phyloP scores from a whole-genome alignment of 2,888 invertebrate genomes.

The Mimas tiliae region DNA sequence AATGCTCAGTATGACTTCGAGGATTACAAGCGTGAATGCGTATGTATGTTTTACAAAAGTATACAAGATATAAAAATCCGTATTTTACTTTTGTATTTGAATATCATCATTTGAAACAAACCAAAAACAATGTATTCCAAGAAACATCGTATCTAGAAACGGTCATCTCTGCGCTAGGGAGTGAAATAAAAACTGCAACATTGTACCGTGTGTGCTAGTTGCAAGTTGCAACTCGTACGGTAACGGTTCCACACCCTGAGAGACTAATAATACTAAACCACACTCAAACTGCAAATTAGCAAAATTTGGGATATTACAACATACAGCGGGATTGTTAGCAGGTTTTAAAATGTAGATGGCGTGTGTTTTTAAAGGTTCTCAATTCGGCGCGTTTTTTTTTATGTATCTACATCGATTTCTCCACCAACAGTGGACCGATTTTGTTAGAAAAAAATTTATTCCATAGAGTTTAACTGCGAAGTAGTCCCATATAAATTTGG shows the following conservation, averaged over 20 bases:
- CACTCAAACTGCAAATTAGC: constrained; percentile 6
- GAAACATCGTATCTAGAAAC: constrained; percentile 5
- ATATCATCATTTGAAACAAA: not conserved
- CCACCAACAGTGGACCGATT: too few relatives aligned
- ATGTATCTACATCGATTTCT: too few relatives aligned
- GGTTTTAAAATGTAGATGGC: constrained; percentile 1
- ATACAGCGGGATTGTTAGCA: not conserved
- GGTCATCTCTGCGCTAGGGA: not conserved
- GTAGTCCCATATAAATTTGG: too few relatives aligned
- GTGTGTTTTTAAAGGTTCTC: not conserved
- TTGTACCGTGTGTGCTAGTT: not conserved
- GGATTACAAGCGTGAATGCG: too few relatives aligned
- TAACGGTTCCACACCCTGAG: constrained; percentile 8
- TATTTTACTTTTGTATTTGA: too few relatives aligned
- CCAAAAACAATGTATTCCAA: not conserved
- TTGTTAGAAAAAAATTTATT: too few relatives aligned
- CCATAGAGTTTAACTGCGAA: too few relatives aligned
- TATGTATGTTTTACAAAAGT: too few relatives aligned
- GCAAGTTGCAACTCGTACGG: constrained; percentile 3
- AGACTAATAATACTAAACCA: constrained; percentile 13
- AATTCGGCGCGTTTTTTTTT: too few relatives aligned
- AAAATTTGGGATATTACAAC: constrained; percentile 3
- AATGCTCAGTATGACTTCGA: too few relatives aligned
- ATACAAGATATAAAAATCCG: not conserved
- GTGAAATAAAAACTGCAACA: constrained; percentile 19